These are phyloP conservation scores for Idaea straminata DNA, from an alignment of 2,888 invertebrate species.

Conservation along the genomic window DNA sequence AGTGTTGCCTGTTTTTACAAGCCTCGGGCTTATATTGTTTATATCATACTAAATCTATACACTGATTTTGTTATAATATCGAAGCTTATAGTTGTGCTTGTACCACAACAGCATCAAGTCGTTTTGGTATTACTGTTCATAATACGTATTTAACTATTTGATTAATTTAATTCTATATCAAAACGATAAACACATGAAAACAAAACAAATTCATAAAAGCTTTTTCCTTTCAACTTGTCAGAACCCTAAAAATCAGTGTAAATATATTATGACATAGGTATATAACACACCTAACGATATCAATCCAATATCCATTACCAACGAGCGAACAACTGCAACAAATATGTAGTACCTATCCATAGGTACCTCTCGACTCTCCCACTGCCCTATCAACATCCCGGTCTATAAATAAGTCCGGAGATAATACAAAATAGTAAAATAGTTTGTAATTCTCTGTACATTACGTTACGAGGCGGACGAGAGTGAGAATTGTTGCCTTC, in stretches of 20 bases:
- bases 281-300: background rate
- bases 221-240: too few species aligned
- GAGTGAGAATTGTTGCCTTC: conserved; percentile 70
- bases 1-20: background rate
- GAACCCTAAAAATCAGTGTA: too few species aligned
- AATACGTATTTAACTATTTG: too few species aligned
- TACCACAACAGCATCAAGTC: too few species aligned
- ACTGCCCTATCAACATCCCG: background rate
- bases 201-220: too few species aligned
- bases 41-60: background rate
- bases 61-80: background rate
- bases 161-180: too few species aligned
- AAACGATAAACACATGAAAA: too few species aligned
- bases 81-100: background rate
- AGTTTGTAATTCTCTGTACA: conserved; percentile 37
- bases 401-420: background rate
- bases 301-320: background rate
- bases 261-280: too few species aligned
- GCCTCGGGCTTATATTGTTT: background rate
- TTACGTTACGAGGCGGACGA: conserved; percentile 46
- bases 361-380: background rate
- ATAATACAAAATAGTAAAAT: conserved; percentile 3
- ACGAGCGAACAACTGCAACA: background rate
- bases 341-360: background rate
- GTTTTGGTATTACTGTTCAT: too few species aligned